Evolutionary conservation across 2,797 vertebrate genomes (phyloP).

Genomic region (Cacajao melanocephalus): DNA sequence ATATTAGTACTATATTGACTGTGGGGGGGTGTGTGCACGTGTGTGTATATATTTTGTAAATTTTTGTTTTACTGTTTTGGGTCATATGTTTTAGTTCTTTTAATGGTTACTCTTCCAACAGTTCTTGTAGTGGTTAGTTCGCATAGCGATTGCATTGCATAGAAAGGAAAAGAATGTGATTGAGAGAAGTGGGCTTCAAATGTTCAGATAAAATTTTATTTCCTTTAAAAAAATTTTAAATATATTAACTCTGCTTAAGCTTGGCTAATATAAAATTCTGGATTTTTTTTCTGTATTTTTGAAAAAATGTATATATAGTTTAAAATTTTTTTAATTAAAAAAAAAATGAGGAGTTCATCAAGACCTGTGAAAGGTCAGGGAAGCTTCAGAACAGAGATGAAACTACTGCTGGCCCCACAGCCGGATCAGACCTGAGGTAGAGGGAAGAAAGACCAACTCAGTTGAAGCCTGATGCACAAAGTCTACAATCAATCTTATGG

Average conservation of each 20-base stretch:
- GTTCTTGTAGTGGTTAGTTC: neutral
- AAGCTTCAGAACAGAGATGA: neutral
- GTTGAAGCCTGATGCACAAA: accelerated
- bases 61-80: neutral
- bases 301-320: neutral
- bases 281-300: neutral
- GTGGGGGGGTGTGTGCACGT: no score
- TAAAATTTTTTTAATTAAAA: neutral
- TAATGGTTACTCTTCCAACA: neutral
- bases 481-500: neutral
- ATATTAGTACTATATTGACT: neutral
- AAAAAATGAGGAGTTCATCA: neutral
- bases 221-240: neutral
- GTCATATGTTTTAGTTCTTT: neutral
- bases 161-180: neutral
- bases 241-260: neutral
- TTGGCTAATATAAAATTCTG: neutral
- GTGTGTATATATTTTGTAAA: neutral
- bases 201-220: neutral
- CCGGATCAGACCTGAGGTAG: accelerated
- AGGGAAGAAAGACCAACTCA: neutral
- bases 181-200: neutral
- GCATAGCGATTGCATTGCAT: neutral
- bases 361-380: neutral
- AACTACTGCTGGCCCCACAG: no score